Base-by-base conservation (phyloP, 2,888 invertebrate genomes). In the Calameuta filiformis region DNA sequence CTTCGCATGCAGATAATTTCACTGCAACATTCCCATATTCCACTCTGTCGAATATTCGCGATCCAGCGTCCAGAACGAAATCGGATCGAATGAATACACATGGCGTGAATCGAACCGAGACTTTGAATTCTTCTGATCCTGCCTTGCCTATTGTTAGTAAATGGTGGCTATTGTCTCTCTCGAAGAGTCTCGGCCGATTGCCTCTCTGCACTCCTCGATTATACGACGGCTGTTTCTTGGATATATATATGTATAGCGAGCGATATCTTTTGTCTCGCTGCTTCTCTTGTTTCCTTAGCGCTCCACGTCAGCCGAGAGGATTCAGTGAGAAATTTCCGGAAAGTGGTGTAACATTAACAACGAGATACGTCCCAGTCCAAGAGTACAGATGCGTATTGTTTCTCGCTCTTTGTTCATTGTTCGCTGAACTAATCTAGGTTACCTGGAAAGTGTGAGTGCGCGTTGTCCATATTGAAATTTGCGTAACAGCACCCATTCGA, bases 81-180 rank as follows among this genome's bases (percentile, higher is more conserved):
- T 81, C 83, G 82, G 76, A 79, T 80, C 83, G 82, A 76, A 79
- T 81, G 77, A 79, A 85, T 85, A 82, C 80, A 83, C 82, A 85
- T 84, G 83, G 82, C 80, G 84, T 82, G 82, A 85, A 85, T 80
- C 82, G 80, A 83, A 82, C 81, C 80, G 80, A 81, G 81, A 82
- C 81, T 76, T 73, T 73, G 77, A 76, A 75, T 68, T 77, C 73
- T 77, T 77, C 77, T 78, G 71, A 35, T 68, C 76, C 76, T 74
- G 35, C 35, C 74, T 74, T 75, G 73, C 75, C 80, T 80, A 80
- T 81, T 83, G 81, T 82, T 74, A 56, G 56, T 56, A 56, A 56
- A 56, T 56, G 71, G 23, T 23, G 31, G 33, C 71, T 71, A 71
- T 71, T 71, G 71, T 71, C 71, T 71, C 71, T 31, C 33, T 15